Evolutionary conservation across 30 jellyfish, hydroid and myxozoan species (phyloP).

Genomic region (Sanderia malayensis): DNA sequence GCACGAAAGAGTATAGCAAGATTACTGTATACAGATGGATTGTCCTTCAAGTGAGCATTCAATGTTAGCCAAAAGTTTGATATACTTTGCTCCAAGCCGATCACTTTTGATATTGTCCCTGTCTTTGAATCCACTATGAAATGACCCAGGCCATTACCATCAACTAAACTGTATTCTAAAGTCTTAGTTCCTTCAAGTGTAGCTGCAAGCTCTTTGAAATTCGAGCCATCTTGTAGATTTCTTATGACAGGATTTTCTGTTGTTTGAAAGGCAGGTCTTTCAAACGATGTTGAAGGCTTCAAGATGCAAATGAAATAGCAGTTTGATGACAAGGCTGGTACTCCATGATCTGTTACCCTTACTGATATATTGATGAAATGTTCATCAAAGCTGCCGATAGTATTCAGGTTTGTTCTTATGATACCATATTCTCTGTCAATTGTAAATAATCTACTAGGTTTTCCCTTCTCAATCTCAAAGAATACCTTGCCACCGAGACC

Average conservation of each 20-base stretch:
- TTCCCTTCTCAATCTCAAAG: constrained; percentile 36
- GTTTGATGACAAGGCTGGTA: constrained; percentile 40
- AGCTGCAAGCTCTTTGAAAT: constrained; percentile 10
- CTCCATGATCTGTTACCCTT: constrained; percentile 53
- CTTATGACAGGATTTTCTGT: constrained; percentile 32
- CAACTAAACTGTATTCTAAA: constrained; percentile 72
- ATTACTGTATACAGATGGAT: constrained; percentile 70
- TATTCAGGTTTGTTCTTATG: constrained; percentile 28
- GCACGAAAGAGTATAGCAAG: constrained; percentile 56
- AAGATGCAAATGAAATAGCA: constrained; percentile 38
- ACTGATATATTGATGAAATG: constrained; percentile 34
- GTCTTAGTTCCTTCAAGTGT: constrained; percentile 50
- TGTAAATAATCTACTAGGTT: constrained; percentile 28
- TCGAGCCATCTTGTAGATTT: background rate
- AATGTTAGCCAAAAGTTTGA: constrained; percentile 88
- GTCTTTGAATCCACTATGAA: constrained; percentile 59
- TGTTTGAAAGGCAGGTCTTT: constrained; percentile 50
- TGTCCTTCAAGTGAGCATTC: constrained; percentile 75
- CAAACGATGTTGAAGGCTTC: constrained; percentile 29
- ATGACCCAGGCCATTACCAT: constrained; percentile 87
- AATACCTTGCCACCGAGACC: constrained; percentile 56
- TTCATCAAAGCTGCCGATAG: constrained; percentile 23
- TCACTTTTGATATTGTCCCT: constrained; percentile 21
- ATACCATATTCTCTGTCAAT: constrained; percentile 58
- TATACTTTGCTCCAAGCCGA: background rate